Conservation (phyloP, 2,113 vertebrate genomes). For the Origma solitaria region DNA sequence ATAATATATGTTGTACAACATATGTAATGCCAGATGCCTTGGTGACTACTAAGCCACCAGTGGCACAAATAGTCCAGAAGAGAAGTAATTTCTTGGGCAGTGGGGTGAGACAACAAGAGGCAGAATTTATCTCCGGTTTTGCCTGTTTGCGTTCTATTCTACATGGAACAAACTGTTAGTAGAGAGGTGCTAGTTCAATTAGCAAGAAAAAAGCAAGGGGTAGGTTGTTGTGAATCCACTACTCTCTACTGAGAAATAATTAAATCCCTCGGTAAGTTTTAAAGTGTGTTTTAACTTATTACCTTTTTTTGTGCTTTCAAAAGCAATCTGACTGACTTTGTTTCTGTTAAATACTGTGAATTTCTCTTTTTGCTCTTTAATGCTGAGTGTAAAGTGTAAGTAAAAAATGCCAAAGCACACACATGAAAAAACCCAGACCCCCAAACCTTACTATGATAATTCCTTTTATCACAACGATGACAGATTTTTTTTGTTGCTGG, state of each 20-base stretch:
- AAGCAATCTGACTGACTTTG: background rate
- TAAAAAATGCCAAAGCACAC: background rate
- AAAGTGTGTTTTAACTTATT: background rate
- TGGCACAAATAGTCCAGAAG: background rate
- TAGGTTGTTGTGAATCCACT: background rate
- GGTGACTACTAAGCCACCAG: background rate
- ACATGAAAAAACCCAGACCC: rapidly evolving
- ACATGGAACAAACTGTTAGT: background rate
- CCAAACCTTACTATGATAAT: background rate
- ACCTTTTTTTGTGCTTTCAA: background rate
- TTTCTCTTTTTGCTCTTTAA: background rate
- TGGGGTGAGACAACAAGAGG: background rate
- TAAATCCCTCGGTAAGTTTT: background rate
- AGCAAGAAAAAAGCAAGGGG: background rate
- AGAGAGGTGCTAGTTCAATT: background rate
- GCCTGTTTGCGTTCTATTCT: background rate
- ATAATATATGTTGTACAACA: background rate
- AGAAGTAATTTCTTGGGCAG: background rate
- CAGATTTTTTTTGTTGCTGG: background rate
- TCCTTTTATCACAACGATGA: background rate
- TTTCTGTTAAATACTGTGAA: background rate
- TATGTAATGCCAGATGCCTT: background rate
- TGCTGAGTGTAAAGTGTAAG: background rate
- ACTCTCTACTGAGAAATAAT: background rate
- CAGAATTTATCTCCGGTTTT: background rate